Evolutionary conservation across 2,888 invertebrate species (phyloP).

Genomic region (Bembecia ichneumoniformis): DNA sequence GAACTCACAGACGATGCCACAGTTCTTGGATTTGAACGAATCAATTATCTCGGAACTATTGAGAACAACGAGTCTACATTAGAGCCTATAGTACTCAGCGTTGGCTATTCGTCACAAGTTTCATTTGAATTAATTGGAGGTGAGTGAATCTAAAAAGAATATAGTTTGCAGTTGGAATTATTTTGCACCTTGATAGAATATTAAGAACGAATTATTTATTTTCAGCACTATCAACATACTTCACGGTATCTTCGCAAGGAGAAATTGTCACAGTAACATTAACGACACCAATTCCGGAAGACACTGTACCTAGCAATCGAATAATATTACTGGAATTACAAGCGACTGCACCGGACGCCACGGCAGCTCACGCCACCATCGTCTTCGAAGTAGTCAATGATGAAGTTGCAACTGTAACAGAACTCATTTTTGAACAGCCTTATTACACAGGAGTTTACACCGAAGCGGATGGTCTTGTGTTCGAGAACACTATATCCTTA

Average conservation of each 20-base stretch:
- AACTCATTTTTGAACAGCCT: constrained; percentile 16
- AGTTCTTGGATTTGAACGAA: constrained; percentile 12
- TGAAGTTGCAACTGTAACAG: constrained; percentile 1
- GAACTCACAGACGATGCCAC: constrained; percentile 1
- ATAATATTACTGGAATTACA: constrained; percentile 20
- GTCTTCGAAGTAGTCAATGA: constrained; percentile 17
- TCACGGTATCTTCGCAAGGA: constrained; percentile 3
- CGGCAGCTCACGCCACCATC: constrained; percentile 21
- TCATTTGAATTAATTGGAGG: constrained; percentile 19
- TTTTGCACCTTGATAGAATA: no score
- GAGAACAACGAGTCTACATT: constrained; percentile 11
- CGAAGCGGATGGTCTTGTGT: constrained; percentile 9
- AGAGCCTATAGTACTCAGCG: constrained; percentile 11
- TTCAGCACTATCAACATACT: neutral
- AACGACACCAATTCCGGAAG: constrained; percentile 17
- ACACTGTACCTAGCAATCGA: constrained; percentile 17
- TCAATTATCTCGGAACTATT: constrained; percentile 16
- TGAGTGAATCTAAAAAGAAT: constrained; percentile 5
- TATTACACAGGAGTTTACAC: constrained; percentile 23
- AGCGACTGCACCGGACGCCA: constrained; percentile 18
- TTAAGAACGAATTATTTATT: neutral
- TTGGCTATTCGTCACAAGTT: constrained; percentile 14
- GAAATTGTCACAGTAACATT: constrained; percentile 10
- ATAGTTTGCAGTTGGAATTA: no score
- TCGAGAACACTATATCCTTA: constrained; percentile 14